These are phyloP conservation scores for Ephialtes manifestator DNA, from an alignment of 2,888 invertebrate genomes.

Conservation along the genomic window DNA sequence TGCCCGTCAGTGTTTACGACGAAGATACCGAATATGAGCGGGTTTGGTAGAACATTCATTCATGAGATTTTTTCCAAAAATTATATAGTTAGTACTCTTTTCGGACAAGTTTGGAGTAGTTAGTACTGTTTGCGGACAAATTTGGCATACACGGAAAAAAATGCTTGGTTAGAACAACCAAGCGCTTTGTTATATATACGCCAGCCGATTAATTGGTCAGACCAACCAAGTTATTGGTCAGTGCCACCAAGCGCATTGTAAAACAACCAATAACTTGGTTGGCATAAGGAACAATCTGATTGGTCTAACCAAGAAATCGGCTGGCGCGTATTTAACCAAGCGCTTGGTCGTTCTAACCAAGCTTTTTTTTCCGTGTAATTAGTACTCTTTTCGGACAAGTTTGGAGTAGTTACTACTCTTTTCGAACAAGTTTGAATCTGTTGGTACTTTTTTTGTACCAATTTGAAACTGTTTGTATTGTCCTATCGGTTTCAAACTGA, in stretches of 20 bases:
- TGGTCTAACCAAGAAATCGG: too few species aligned
- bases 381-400: neutral
- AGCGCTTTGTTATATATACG: too few species aligned
- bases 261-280: too few species aligned
- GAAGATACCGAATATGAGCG: neutral
- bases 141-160: neutral
- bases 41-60: neutral
- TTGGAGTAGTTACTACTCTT: neutral
- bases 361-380: too few species aligned
- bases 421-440: neutral
- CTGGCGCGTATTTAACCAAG: too few species aligned
- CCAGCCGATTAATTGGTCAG: too few species aligned
- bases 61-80: neutral
- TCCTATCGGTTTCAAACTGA: neutral
- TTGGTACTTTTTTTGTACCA: neutral
- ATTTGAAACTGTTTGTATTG: neutral
- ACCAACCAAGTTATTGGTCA: too few species aligned
- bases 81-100: neutral
- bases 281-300: too few species aligned
- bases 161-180: too few species aligned
- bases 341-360: too few species aligned
- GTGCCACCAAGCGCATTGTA: too few species aligned
- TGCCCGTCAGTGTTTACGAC: neutral
- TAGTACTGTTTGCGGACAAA: neutral
- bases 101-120: neutral